Conservation (phyloP, 2,113 vertebrate genomes). For the Bubo blakistoni region DNA sequence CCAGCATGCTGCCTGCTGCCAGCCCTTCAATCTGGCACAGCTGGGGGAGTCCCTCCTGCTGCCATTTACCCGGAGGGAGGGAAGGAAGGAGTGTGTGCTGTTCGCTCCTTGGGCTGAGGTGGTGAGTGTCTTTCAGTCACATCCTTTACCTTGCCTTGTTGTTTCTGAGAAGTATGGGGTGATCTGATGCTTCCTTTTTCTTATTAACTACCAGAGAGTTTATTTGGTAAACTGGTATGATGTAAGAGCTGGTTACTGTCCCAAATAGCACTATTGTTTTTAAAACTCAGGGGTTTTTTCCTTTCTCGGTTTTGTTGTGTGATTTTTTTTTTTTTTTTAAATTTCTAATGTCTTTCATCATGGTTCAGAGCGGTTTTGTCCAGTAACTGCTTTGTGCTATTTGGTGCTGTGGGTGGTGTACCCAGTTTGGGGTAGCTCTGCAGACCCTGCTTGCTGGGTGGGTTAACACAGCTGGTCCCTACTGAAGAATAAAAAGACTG, state of each 20-base stretch:
- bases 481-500: not conserved
- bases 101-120: not conserved
- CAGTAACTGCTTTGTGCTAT: not conserved
- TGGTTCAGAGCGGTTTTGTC: not conserved
- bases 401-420: not conserved
- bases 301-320: not conserved
- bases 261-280: not conserved
- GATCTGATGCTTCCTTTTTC: not conserved
- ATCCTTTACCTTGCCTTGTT: not conserved
- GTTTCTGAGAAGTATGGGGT: not conserved
- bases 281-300: not conserved
- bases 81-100: not conserved
- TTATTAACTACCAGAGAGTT: not conserved
- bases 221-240: not conserved
- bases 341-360: not conserved
- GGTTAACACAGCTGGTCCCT: not conserved
- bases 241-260: not conserved
- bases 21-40: not conserved
- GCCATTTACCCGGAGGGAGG: not conserved
- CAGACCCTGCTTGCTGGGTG: not conserved
- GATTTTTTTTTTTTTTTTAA: fast-evolving
- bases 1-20: not conserved
- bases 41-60: no score
- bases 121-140: not conserved
- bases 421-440: not conserved